Evolutionary conservation across 2,888 invertebrate species (phyloP).

Genomic region (Diabrotica balteata): DNA sequence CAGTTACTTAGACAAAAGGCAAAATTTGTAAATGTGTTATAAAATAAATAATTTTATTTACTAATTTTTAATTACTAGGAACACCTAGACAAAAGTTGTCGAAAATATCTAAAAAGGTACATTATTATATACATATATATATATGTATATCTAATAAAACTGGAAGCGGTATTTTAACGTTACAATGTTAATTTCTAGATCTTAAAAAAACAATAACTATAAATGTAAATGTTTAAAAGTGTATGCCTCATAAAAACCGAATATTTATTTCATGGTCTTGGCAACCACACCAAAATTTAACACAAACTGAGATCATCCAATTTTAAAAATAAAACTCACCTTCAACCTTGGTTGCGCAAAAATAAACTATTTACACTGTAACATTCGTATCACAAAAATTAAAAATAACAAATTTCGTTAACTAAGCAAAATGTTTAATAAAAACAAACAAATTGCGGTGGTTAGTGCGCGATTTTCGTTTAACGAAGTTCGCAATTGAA

Average conservation of each 20-base stretch:
- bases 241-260: background rate
- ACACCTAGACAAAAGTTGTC: too few species aligned
- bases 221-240: background rate
- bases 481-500: slow-evolving; percentile 33
- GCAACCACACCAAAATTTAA: slow-evolving; percentile 15
- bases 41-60: too few species aligned
- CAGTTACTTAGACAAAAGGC: too few species aligned
- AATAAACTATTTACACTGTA: slow-evolving; percentile 1
- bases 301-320: slow-evolving; percentile 18
- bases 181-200: too few species aligned
- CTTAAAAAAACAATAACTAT: too few species aligned
- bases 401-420: background rate
- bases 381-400: slow-evolving; percentile 3
- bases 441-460: slow-evolving; percentile 9
- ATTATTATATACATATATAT: too few species aligned
- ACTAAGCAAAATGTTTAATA: background rate
- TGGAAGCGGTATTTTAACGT: too few species aligned
- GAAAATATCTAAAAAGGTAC: too few species aligned
- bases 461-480: slow-evolving; percentile 25
- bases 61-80: too few species aligned
- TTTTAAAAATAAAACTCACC: slow-evolving; percentile 25
- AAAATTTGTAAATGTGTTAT: too few species aligned
- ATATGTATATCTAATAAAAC: too few species aligned
- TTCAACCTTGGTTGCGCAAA: slow-evolving; percentile 14
- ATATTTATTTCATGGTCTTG: slow-evolving; percentile 14